A percentile compares a stretch with the other conserved stretches of the same genome.
These are phyloP conservation scores for Drosophila koepferae DNA, from an alignment of 2,888 invertebrate species.

Conservation along the genomic window DNA sequence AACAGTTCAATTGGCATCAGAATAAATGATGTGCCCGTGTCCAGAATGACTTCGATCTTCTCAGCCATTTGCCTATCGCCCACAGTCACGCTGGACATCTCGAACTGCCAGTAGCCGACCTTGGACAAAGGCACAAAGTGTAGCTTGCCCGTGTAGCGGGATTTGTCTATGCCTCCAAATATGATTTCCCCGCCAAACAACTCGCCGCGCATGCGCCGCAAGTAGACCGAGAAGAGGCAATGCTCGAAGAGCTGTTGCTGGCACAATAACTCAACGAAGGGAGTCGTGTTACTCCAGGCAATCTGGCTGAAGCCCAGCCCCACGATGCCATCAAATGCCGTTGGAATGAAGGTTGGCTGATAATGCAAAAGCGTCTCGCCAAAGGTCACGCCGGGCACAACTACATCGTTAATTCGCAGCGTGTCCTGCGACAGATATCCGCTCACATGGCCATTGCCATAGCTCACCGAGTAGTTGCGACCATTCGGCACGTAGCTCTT, in stretches of 20 bases:
- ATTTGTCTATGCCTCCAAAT: conserved; percentile 52
- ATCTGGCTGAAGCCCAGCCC: conserved; percentile 46
- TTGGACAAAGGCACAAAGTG: conserved; percentile 47
- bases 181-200: conserved; percentile 54
- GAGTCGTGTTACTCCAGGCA: conserved; percentile 44
- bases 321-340: conserved; percentile 60
- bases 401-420: conserved; percentile 30
- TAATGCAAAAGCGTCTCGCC: conserved; percentile 49
- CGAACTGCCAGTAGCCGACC: conserved; percentile 49
- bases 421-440: conserved; percentile 96
- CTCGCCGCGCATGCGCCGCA: conserved; percentile 14
- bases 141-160: conserved; percentile 41
- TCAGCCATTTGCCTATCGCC: conserved; percentile 6
- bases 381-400: conserved; percentile 43
- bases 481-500: conserved; percentile 93
- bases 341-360: conserved; percentile 36
- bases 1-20: conserved; percentile 42
- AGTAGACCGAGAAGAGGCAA: conserved; percentile 62
- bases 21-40: conserved; percentile 62
- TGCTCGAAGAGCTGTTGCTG: conserved; percentile 11
- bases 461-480: conserved; percentile 94
- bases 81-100: conserved; percentile 38
- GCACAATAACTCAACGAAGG: conserved; percentile 54
- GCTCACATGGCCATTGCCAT: conserved; percentile 97
- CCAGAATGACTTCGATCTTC: conserved; percentile 43